Evolutionary conservation across 2,113 vertebrate genomes (phyloP).

Genomic region (Polyodon spathula): DNA sequence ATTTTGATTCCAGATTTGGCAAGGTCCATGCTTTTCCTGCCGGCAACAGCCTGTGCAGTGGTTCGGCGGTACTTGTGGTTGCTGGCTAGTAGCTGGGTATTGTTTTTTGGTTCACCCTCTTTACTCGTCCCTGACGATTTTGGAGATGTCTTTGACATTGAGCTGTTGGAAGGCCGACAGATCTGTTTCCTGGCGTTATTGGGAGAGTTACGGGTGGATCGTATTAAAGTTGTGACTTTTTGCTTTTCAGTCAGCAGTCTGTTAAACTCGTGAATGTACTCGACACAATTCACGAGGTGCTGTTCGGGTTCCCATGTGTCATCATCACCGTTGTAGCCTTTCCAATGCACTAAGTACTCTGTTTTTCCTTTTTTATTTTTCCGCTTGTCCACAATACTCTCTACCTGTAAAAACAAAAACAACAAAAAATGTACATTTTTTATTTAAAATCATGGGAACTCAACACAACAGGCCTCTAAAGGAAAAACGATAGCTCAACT

Average conservation of each 20-base stretch:
- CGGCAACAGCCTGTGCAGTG: conserved; percentile 37
- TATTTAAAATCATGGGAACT: too few species aligned
- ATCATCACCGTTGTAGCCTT: conserved; percentile 80
- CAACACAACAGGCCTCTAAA: too few species aligned
- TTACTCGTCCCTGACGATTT: conserved; percentile 52
- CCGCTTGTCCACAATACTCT: conserved; percentile 82
- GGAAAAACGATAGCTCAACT: too few species aligned
- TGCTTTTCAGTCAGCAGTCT: conserved; percentile 62
- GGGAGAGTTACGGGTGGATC: conserved; percentile 71
- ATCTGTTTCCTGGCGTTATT: conserved; percentile 71
- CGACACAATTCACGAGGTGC: conserved; percentile 83
- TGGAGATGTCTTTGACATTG: conserved; percentile 52
- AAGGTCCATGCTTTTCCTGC: conserved; percentile 82
- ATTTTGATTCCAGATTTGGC: conserved; percentile 91
- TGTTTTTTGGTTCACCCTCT: conserved; percentile 53
- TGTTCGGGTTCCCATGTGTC: conserved; percentile 95
- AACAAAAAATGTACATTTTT: too few species aligned
- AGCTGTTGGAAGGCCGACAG: conserved; percentile 59
- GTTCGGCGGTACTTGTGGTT: conserved; percentile 64
- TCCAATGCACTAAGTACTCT: conserved; percentile 90
- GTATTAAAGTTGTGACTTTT: conserved; percentile 55
- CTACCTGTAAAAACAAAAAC: conserved; percentile 63
- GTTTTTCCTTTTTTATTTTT: conserved; percentile 85
- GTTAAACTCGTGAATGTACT: conserved; percentile 88
- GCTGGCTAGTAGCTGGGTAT: conserved; percentile 46